Percentiles rank a stretch among this genome's conserved stretches.
These are phyloP conservation scores for Canis aureus DNA, from an alignment of 2,113 vertebrate genomes.

Conservation along the genomic window DNA sequence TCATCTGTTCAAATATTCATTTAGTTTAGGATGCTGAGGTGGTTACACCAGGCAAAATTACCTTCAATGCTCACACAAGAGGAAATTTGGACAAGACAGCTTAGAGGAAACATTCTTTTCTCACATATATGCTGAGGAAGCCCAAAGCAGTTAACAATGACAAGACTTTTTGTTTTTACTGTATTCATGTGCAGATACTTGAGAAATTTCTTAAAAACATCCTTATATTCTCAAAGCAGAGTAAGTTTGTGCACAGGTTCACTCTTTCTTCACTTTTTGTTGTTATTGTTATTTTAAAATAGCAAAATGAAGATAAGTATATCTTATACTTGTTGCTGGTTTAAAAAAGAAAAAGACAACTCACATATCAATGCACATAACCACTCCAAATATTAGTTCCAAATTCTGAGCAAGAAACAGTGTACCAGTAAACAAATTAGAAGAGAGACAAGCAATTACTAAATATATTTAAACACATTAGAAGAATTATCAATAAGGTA, in stretches of 20 bases:
- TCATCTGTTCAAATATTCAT: constrained; percentile 5
- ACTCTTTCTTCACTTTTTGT: neutral
- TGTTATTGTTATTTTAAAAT: neutral
- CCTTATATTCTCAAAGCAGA: neutral
- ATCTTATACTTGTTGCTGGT: neutral
- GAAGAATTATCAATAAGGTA: neutral
- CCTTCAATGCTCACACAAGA: constrained; percentile 5
- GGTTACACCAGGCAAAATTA: neutral
- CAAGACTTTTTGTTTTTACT: neutral
- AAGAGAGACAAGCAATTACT: constrained; percentile 26
- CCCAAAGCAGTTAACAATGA: neutral
- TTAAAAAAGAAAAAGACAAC: neutral
- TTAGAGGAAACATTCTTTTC: neutral
- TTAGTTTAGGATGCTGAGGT: neutral
- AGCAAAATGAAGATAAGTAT: constrained; percentile 35
- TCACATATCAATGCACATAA: neutral
- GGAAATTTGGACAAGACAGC: neutral
- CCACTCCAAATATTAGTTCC: constrained; percentile 27
- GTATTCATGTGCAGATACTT: neutral
- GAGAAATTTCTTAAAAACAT: neutral
- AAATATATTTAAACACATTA: neutral
- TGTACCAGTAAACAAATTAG: neutral
- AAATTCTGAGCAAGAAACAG: constrained; percentile 56
- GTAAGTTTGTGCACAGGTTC: neutral
- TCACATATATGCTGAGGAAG: neutral